Evolutionary conservation across 2,888 invertebrate species (phyloP).

Genomic region (Xestia xanthographa): DNA sequence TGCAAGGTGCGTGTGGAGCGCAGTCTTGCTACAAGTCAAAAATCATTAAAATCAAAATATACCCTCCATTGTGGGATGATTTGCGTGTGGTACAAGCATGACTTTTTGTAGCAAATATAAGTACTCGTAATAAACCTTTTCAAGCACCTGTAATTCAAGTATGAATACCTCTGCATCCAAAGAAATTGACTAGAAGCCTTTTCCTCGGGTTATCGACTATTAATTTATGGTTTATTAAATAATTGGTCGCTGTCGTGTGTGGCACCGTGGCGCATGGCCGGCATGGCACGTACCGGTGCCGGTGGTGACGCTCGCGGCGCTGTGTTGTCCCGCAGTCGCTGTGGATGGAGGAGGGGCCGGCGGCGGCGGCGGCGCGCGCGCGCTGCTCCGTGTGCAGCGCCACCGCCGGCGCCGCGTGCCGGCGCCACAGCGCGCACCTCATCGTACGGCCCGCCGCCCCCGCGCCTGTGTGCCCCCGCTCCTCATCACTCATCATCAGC

Average conservation of each 20-base stretch:
- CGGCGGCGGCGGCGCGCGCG: conserved; percentile 73
- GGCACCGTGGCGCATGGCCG: neutral
- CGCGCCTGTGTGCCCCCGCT: conserved; percentile 70
- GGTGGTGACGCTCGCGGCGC: neutral
- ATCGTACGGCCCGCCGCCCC: conserved; percentile 78
- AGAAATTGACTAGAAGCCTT: neutral
- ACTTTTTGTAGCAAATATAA: neutral
- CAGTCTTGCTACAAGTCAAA: neutral
- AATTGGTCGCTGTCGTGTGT: neutral
- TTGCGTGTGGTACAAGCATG: neutral
- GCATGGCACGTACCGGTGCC: neutral
- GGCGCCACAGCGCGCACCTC: conserved; percentile 85
- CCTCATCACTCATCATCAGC: conserved; percentile 42
- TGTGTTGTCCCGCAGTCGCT: conserved; percentile 87
- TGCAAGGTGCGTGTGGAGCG: neutral
- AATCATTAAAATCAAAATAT: too few species aligned
- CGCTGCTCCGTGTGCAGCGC: conserved; percentile 82
- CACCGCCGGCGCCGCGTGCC: conserved; percentile 74
- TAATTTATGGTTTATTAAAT: neutral
- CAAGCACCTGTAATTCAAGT: neutral
- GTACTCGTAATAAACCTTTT: neutral
- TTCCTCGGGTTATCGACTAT: neutral
- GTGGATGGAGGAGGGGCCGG: conserved; percentile 89
- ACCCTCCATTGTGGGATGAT: neutral
- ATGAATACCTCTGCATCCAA: neutral